Percentiles rank a stretch among this genome's conserved stretches.
Evolutionary conservation across 1,140 invertebrate genomes (phyloP).

Genomic region (Drosophila seguyi): DNA sequence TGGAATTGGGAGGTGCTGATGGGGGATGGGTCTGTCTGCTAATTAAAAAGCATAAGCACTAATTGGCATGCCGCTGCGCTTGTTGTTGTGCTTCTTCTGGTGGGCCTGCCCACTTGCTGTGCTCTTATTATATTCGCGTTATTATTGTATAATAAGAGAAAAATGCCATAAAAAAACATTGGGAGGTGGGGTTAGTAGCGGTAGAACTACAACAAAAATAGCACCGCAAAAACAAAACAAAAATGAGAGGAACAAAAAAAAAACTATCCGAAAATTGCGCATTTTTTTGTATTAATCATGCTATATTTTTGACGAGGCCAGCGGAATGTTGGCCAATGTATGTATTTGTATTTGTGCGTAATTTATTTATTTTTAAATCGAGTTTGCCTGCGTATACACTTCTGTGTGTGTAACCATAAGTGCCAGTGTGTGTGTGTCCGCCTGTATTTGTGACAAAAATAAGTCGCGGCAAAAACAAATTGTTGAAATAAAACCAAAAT

Average conservation of each 20-base stretch:
- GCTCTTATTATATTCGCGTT: conserved; percentile 53
- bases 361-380: conserved; percentile 84
- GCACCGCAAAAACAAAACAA: conserved; percentile 7
- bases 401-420: conserved; percentile 38
- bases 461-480: conserved; percentile 73
- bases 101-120: conserved; percentile 63
- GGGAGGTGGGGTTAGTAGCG: conserved; percentile 20
- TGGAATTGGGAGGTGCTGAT: conserved; percentile 8
- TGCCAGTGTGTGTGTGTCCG: conserved; percentile 22
- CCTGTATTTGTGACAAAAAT: conserved; percentile 68
- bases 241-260: not conserved
- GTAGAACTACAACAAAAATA: conserved; percentile 4
- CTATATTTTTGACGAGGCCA: conserved; percentile 69
- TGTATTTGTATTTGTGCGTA: conserved; percentile 72
- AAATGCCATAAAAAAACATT: conserved; percentile 46
- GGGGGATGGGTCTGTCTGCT: conserved; percentile 43
- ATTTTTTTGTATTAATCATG: conserved; percentile 75
- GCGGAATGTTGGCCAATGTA: conserved; percentile 70
- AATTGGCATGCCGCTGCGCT: conserved; percentile 73
- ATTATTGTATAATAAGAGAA: conserved; percentile 57
- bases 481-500: conserved; percentile 68
- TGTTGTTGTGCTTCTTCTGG: conserved; percentile 29
- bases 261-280: conserved; percentile 32
- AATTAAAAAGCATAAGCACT: conserved; percentile 81
- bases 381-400: conserved; percentile 48